Percentiles rank a stretch among this genome's conserved stretches.
Evolutionary conservation across 2,113 vertebrate genomes (phyloP).

Genomic region (Xiphophorus hellerii): DNA sequence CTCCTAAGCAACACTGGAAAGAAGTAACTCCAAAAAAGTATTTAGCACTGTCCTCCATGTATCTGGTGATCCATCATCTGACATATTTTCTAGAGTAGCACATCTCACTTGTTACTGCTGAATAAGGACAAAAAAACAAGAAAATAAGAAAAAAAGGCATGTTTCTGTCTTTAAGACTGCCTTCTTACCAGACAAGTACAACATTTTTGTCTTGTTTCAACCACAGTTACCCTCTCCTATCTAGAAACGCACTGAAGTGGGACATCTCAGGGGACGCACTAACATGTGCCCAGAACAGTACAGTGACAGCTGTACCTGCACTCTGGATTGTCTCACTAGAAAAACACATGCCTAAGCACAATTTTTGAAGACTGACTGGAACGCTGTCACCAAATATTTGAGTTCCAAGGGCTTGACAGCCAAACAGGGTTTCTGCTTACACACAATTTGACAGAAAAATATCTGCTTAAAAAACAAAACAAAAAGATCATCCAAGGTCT

Average conservation of each 20-base stretch:
- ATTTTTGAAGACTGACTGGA: not conserved
- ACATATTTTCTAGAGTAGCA: slow-evolving; percentile 50
- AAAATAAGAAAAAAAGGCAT: slow-evolving; percentile 41
- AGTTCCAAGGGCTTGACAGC: not conserved
- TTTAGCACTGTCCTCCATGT: slow-evolving; percentile 50
- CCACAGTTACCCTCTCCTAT: slow-evolving; percentile 10
- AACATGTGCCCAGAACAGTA: slow-evolving; percentile 7
- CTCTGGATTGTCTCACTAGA: slow-evolving; percentile 10
- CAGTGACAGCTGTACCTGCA: slow-evolving; percentile 37
- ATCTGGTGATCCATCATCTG: slow-evolving; percentile 69
- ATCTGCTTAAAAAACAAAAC: not conserved
- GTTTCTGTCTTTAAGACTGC: slow-evolving; percentile 48
- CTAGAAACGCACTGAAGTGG: slow-evolving; percentile 17
- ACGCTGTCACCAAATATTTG: not conserved
- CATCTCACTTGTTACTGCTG: slow-evolving; percentile 47
- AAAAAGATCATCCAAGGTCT: not conserved
- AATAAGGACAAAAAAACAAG: slow-evolving; percentile 17
- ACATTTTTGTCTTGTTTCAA: slow-evolving; percentile 42
- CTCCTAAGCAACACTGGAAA: slow-evolving; percentile 39
- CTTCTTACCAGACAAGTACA: slow-evolving; percentile 31
- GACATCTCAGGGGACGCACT: slow-evolving; percentile 22
- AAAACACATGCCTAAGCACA: slow-evolving; percentile 25
- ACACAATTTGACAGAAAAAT: accelerated
- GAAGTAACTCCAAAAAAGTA: slow-evolving; percentile 48
- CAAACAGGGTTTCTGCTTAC: not conserved